Percentiles rank a stretch among this genome's conserved stretches.
phyloP scores from a whole-genome alignment of 2,113 vertebrate genomes.

The Petaurus breviceps region DNA sequence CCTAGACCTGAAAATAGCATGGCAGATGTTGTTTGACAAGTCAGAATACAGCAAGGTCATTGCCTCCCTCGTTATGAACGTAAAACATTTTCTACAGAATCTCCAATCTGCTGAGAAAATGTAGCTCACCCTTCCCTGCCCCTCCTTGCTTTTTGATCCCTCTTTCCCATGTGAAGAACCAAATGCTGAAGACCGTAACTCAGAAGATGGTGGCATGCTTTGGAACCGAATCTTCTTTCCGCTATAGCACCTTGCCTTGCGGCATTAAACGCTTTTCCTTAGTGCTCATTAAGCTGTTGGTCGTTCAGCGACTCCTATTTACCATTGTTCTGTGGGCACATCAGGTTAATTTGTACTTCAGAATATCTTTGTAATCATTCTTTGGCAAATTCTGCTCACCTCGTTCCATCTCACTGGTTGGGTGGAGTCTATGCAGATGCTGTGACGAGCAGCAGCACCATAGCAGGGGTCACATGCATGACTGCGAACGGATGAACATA shows the following conservation, averaged over 20 bases:
- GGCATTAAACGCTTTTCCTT: background rate
- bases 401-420: background rate
- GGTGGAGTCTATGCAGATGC: background rate
- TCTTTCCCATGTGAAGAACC: background rate
- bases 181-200: background rate
- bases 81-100: background rate
- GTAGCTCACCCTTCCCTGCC: background rate
- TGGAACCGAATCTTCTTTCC: background rate
- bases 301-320: background rate
- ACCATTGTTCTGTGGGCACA: accelerated
- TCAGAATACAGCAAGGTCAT: background rate
- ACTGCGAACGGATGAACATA: background rate
- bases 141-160: background rate
- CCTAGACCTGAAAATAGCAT: background rate
- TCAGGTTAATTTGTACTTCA: no score
- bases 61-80: background rate
- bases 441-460: background rate
- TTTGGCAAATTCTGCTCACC: background rate
- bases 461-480: background rate
- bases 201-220: background rate
- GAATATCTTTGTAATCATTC: background rate
- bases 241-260: background rate
- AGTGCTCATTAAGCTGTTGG: no score
- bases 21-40: background rate
- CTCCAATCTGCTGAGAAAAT: background rate